Conservation (phyloP, 2,888 invertebrate genomes). For the Electrophaes corylata region DNA sequence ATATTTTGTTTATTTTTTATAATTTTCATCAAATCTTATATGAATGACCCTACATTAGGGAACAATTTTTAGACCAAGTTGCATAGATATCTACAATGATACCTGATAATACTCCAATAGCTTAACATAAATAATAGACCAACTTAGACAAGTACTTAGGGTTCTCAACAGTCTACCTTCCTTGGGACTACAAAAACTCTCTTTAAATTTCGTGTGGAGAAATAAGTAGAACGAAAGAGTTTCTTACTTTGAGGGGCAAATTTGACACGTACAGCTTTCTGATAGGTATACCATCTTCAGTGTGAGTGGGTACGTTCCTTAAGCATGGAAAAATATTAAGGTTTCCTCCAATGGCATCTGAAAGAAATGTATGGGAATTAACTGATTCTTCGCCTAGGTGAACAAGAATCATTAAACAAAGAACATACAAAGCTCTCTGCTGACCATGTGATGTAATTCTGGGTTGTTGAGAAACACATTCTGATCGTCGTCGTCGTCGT, state of each 20-base stretch:
- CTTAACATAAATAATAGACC: no score
- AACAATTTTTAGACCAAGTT: no score
- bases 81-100: no score
- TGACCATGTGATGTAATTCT: slow-evolving; percentile 67
- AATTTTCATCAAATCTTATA: no score
- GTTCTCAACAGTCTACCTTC: no score
- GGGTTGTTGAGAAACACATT: slow-evolving; percentile 63
- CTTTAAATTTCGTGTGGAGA: not conserved
- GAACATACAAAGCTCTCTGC: slow-evolving; percentile 68
- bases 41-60: no score
- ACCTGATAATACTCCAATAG: no score
- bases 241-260: slow-evolving; percentile 81
- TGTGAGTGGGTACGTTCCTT: slow-evolving; percentile 74
- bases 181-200: no score
- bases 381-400: not conserved
- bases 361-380: slow-evolving; percentile 39
- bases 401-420: slow-evolving; percentile 14
- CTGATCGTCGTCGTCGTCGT: slow-evolving; percentile 61
- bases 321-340: slow-evolving; percentile 56
- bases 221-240: not conserved
- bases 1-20: no score
- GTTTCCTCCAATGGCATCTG: slow-evolving; percentile 63
- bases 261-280: slow-evolving; percentile 84
- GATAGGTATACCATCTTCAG: slow-evolving; percentile 84
- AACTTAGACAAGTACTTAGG: no score